Evolutionary conservation across 2,888 invertebrate genomes (phyloP).

Genomic region (Oligia latruncula): DNA sequence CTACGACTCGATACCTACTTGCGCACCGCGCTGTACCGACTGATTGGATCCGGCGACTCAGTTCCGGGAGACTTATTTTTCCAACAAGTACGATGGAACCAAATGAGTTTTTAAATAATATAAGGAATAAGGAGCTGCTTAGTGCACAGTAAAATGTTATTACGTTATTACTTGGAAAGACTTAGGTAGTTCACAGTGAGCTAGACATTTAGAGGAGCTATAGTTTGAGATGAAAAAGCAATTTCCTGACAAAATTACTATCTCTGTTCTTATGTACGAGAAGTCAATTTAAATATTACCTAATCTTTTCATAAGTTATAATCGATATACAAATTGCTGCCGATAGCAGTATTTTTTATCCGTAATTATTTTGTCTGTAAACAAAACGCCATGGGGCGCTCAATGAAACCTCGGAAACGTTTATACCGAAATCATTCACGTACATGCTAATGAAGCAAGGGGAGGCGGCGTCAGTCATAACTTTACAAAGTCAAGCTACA

Average conservation of each 20-base stretch:
- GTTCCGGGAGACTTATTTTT: slow-evolving; percentile 25
- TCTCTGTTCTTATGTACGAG: background rate
- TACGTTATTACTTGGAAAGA: background rate
- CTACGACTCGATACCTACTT: slow-evolving; percentile 5
- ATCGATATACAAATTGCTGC: background rate
- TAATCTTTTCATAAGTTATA: background rate
- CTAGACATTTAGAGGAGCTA: slow-evolving; percentile 1
- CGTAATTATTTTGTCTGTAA: background rate
- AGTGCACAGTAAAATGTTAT: slow-evolving; percentile 8
- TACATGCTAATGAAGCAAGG: slow-evolving; percentile 39
- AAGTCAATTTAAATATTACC: background rate
- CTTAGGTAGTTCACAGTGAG: background rate
- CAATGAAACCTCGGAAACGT: background rate
- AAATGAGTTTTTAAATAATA: slow-evolving; percentile 32
- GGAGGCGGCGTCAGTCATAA: slow-evolving; percentile 32
- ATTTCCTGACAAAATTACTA: slow-evolving; percentile 5
- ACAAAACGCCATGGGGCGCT: background rate
- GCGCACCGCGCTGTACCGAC: background rate
- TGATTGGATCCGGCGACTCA: slow-evolving; percentile 33
- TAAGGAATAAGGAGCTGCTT: slow-evolving; percentile 6
- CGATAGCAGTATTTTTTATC: background rate
- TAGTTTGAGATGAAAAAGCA: background rate
- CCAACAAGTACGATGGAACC: background rate
- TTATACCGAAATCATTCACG: slow-evolving; percentile 47
- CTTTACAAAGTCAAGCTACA: slow-evolving; percentile 36